phyloP scores from a whole-genome alignment of 2,113 vertebrate genomes.

The Henicopernis longicauda region DNA sequence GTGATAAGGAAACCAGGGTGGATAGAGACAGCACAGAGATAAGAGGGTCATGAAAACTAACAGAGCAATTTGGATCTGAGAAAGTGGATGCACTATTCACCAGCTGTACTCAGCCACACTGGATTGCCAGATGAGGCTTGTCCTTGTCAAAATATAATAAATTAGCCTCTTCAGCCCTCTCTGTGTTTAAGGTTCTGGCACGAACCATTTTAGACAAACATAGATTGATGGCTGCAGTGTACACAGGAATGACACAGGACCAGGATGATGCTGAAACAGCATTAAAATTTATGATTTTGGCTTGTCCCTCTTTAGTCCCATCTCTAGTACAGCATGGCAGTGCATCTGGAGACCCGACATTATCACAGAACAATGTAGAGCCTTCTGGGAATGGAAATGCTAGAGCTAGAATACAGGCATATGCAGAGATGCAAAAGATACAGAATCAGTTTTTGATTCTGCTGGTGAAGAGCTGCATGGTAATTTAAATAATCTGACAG shows the following conservation, averaged over 20 bases:
- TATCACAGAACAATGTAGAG: background rate
- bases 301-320: background rate
- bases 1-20: background rate
- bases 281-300: slow-evolving; percentile 45
- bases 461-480: background rate
- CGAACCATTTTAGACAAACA: background rate
- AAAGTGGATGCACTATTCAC: background rate
- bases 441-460: background rate
- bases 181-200: slow-evolving; percentile 21
- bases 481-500: background rate
- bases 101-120: background rate
- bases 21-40: background rate
- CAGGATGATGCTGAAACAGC: slow-evolving; percentile 17
- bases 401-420: background rate
- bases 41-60: slow-evolving; percentile 16
- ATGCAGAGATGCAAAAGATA: background rate
- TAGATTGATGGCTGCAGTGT: slow-evolving; percentile 8
- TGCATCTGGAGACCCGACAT: background rate
- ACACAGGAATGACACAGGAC: slow-evolving; percentile 8
- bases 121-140: slow-evolving; percentile 2
- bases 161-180: background rate
- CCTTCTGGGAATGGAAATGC: background rate
- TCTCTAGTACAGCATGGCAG: background rate
- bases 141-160: slow-evolving; percentile 42
- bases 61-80: background rate